Base-by-base conservation (phyloP, 2,888 invertebrate species). In the Osmoderma eremita region DNA sequence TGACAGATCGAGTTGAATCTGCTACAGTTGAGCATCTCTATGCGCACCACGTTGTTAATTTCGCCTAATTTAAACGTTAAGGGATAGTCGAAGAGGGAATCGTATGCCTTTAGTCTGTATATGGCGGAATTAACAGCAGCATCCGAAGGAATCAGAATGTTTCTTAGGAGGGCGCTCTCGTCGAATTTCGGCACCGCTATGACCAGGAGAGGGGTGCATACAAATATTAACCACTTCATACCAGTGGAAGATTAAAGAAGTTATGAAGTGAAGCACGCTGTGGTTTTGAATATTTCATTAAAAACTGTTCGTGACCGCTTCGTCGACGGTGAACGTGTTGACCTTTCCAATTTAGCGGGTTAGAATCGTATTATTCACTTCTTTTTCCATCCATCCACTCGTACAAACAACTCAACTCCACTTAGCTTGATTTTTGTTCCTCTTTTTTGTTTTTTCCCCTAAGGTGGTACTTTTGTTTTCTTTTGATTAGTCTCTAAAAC, bases 1-100 rank as follows among this genome's bases (percentile, higher is more conserved):
- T 94, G 93, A 83, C 95, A 95, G 75, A 93, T 90, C 61, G 93
- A 93, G 84, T 94, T 93, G 84, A 93, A 92, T 73, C 91, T 87
- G 67, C 91, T 91, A 84, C 95, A 95, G 53, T 94, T 93, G 67
- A 95, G 86, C 73, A 91, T 89, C 79, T 93, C 92, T 71, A 94
- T 86, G 74, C 90, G 88, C 71, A 94, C 89, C 77, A 92, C 89
- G 67, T 92, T 88, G 70, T 90, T 89, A 74, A 92, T 89, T 77
- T 90, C 88, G 81, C 87, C 88, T 72, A 93, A 87, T 76, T 91
- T 90, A 83, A 95, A 95, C 73, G 88, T 86, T 75, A 95, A 84
- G 67, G 95, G 95, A 83, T 93, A 94, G 83, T 94, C 93, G 81
- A 91, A 92, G 82, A 93, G 91, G 67, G 93, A 91, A 81, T 95